Evolutionary conservation across 2,797 vertebrate genomes (phyloP).

Genomic region (Falco berigora): DNA sequence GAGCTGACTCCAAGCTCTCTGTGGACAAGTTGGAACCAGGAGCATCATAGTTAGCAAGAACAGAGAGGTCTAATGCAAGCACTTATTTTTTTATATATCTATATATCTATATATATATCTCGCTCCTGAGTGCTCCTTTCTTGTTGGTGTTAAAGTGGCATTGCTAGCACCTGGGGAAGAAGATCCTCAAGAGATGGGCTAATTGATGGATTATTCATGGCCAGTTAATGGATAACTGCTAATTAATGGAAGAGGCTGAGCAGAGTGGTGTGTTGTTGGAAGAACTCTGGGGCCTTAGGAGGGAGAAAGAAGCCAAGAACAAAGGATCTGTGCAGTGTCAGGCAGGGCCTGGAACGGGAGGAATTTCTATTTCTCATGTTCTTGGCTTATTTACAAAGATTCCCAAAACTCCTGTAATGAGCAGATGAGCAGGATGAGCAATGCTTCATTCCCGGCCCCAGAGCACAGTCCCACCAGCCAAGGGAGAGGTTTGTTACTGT

Average conservation of each 20-base stretch:
- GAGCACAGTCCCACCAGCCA: background rate
- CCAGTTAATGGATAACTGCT: background rate
- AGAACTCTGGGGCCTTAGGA: background rate
- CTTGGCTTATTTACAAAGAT: conserved; percentile 42
- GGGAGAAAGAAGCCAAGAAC: conserved; percentile 24
- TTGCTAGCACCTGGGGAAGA: background rate
- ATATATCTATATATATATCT: background rate
- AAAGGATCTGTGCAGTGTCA: conserved; percentile 48
- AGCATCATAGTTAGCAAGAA: background rate
- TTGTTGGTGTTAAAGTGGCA: background rate
- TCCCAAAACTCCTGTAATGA: conserved; percentile 24
- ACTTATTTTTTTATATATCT: background rate
- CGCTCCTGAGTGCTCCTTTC: background rate
- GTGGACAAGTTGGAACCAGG: background rate
- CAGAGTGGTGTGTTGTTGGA: background rate
- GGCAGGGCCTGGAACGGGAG: background rate
- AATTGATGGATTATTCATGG: background rate
- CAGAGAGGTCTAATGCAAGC: background rate
- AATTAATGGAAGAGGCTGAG: background rate
- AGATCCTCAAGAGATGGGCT: background rate
- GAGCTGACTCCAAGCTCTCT: background rate
- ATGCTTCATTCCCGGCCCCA: background rate
- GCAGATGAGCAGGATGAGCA: background rate
- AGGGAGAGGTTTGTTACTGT: background rate
- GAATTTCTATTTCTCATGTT: conserved; percentile 33